phyloP scores from a whole-genome alignment of 2,888 invertebrate genomes.

The Thereva unica region DNA sequence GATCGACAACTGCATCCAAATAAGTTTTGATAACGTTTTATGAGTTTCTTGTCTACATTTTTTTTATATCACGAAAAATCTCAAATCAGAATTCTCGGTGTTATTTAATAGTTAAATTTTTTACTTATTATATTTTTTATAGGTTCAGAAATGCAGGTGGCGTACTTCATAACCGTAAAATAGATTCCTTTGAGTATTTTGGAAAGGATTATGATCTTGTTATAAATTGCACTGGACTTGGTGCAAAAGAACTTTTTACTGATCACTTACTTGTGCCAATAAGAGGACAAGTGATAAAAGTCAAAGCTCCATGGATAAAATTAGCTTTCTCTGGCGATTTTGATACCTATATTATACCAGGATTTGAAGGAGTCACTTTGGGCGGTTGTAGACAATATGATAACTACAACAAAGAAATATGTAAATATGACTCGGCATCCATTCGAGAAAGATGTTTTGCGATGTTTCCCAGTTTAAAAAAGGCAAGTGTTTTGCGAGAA shows the following conservation, averaged over 20 bases:
- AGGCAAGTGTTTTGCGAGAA: constrained; percentile 64
- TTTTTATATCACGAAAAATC: too few species aligned
- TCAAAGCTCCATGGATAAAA: constrained; percentile 86
- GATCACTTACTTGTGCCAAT: constrained; percentile 78
- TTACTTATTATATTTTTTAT: constrained; percentile 14
- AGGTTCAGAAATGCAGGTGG: constrained; percentile 70
- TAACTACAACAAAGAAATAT: constrained; percentile 69
- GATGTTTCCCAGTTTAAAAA: constrained; percentile 71
- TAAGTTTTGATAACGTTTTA: too few species aligned
- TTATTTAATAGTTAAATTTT: not conserved
- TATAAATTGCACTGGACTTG: constrained; percentile 85
- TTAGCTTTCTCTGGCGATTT: constrained; percentile 84
- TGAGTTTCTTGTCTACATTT: too few species aligned
- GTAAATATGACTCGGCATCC: constrained; percentile 72
- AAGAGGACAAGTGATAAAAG: constrained; percentile 82
- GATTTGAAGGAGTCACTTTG: constrained; percentile 72
- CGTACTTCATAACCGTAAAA: constrained; percentile 61
- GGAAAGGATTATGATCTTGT: constrained; percentile 68
- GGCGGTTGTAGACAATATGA: constrained; percentile 87
- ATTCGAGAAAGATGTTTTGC: constrained; percentile 79
- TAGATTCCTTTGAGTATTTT: constrained; percentile 65
- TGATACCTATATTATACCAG: constrained; percentile 85
- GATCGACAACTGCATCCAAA: too few species aligned
- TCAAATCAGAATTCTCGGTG: too few species aligned
- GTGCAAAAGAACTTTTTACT: constrained; percentile 75